Conservation (phyloP, 1,140 invertebrate species). For the Leptopilina clavipes region DNA sequence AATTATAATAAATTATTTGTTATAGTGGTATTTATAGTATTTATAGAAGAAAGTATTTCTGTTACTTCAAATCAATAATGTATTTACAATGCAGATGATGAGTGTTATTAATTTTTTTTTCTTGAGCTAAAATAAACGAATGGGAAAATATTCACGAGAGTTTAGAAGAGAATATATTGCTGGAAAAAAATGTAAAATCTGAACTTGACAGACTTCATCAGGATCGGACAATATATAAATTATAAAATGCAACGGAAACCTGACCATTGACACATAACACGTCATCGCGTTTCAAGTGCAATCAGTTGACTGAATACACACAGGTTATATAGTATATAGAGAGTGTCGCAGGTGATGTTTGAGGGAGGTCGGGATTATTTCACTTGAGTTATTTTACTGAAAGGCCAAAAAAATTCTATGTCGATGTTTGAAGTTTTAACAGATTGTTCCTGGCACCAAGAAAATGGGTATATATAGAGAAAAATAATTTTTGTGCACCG, state of each 20-base stretch:
- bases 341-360: slow-evolving; percentile 25
- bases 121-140: too few relatives aligned
- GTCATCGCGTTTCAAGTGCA: slow-evolving; percentile 41
- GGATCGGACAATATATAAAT: not conserved
- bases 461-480: not conserved
- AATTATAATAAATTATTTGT: too few relatives aligned
- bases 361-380: slow-evolving; percentile 26
- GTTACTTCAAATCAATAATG: too few relatives aligned
- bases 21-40: too few relatives aligned
- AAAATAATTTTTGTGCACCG: too few relatives aligned
- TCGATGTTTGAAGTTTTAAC: slow-evolving; percentile 23
- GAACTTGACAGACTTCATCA: not conserved
- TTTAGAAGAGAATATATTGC: not conserved
- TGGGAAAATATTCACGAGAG: too few relatives aligned
- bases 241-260: not conserved
- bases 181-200: not conserved
- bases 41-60: too few relatives aligned
- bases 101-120: too few relatives aligned
- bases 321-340: slow-evolving; percentile 1
- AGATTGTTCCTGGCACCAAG: not conserved
- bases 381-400: not conserved
- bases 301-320: slow-evolving; percentile 9
- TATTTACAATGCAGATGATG: too few relatives aligned
- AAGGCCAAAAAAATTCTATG: not conserved
- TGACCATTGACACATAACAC: slow-evolving; percentile 23